Evolutionary conservation across 2,888 invertebrate species (phyloP).

Genomic region (Cyclophora albipunctata): DNA sequence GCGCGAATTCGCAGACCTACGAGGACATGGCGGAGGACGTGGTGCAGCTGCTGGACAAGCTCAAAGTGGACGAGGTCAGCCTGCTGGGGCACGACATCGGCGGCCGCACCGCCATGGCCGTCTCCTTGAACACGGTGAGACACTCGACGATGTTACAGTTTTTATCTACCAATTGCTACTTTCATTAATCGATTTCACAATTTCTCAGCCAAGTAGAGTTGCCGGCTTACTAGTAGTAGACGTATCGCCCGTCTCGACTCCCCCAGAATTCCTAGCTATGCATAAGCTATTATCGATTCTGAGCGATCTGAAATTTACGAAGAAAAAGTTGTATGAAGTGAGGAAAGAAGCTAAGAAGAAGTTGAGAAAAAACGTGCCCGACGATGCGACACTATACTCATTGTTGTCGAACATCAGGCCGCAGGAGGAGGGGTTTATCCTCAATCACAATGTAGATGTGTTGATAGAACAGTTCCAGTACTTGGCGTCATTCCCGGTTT

Average conservation of each 20-base stretch:
- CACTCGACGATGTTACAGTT: neutral
- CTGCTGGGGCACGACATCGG: slow-evolving; percentile 95
- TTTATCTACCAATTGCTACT: neutral
- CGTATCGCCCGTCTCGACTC: slow-evolving; percentile 77
- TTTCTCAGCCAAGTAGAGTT: slow-evolving; percentile 68
- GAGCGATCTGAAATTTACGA: slow-evolving; percentile 39
- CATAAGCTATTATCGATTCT: slow-evolving; percentile 74
- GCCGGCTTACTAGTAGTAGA: slow-evolving; percentile 80
- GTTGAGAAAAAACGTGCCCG: slow-evolving; percentile 35
- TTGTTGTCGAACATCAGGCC: slow-evolving; percentile 64
- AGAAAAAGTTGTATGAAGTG: slow-evolving; percentile 33
- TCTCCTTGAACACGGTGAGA: slow-evolving; percentile 81
- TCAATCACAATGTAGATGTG: slow-evolving; percentile 85
- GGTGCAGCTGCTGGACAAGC: slow-evolving; percentile 74
- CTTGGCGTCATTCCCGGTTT: slow-evolving; percentile 77
- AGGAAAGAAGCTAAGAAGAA: slow-evolving; percentile 31
- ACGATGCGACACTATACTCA: slow-evolving; percentile 75
- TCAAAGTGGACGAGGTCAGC: slow-evolving; percentile 75
- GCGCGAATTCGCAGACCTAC: slow-evolving; percentile 82
- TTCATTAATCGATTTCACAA: neutral
- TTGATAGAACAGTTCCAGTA: slow-evolving; percentile 78
- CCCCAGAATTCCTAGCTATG: slow-evolving; percentile 63
- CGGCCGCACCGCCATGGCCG: slow-evolving; percentile 88
- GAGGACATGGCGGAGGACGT: slow-evolving; percentile 84
- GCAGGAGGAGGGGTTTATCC: slow-evolving; percentile 44